Evolutionary conservation across 2,113 vertebrate species (phyloP).

Genomic region (Platichthys flesus): DNA sequence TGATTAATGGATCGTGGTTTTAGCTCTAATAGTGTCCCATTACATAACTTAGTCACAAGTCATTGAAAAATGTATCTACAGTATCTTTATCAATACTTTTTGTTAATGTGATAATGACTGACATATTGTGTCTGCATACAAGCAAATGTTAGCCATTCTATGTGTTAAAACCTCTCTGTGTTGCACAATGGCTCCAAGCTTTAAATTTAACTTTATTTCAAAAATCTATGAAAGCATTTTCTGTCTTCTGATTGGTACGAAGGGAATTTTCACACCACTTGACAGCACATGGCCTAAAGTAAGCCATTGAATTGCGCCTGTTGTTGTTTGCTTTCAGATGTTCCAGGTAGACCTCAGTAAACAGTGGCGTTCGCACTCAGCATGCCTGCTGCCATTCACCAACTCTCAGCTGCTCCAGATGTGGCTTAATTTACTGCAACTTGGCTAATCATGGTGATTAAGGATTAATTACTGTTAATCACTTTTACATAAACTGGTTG

Average conservation of each 20-base stretch:
- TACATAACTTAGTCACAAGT: background rate
- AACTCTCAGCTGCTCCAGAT: slow-evolving; percentile 98
- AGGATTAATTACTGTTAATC: slow-evolving; percentile 99
- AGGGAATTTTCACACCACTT: background rate
- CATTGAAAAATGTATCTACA: background rate
- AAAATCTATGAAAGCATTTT: background rate
- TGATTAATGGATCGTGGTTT: background rate
- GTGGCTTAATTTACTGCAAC: slow-evolving; percentile 99
- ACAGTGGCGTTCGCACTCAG: slow-evolving; percentile 87
- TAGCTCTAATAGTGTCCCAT: background rate
- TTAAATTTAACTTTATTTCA: background rate
- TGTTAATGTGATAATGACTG: background rate
- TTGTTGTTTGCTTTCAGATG: slow-evolving; percentile 51
- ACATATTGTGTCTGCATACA: too few species aligned
- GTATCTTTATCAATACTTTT: background rate
- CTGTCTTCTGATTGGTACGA: background rate
- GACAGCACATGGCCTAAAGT: background rate
- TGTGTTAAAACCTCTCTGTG: too few species aligned
- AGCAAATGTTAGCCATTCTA: too few species aligned
- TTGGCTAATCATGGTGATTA: slow-evolving; percentile 99
- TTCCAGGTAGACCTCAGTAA: slow-evolving; percentile 89
- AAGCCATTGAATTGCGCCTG: background rate
- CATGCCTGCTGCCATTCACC: slow-evolving; percentile 82
- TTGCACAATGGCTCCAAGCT: background rate
- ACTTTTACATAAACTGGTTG: slow-evolving; percentile 99